These are phyloP conservation scores for Galagoides demidoff DNA, from an alignment of 2,797 vertebrate genomes.

Conservation along the genomic window DNA sequence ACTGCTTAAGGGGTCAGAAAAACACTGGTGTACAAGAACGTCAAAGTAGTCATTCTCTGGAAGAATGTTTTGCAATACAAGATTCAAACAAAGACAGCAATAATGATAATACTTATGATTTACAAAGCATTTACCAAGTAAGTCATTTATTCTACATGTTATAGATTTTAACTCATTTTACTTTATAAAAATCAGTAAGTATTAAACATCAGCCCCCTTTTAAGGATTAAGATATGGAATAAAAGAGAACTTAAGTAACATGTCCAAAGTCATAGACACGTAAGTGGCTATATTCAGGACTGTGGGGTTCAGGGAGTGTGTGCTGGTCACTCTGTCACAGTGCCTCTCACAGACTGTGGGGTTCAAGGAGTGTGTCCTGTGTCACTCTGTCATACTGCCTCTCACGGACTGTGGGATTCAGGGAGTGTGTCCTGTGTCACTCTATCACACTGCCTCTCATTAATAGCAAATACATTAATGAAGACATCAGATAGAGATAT, in stretches of 20 bases:
- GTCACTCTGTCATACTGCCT: no score
- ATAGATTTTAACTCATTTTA: slow-evolving; percentile 18
- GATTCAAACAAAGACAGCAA: neutral
- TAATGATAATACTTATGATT: neutral
- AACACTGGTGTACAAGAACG: neutral
- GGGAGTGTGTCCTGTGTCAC: no score
- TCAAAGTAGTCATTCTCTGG: neutral
- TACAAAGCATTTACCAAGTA: neutral
- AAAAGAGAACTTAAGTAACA: neutral
- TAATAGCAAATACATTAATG: neutral
- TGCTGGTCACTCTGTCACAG: no score
- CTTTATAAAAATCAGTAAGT: neutral
- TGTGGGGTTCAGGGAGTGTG: no score
- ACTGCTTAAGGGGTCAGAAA: neutral
- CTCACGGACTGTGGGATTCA: no score
- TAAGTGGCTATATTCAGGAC: neutral
- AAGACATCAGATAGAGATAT: neutral
- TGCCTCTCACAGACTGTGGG: no score
- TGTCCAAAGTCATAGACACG: neutral
- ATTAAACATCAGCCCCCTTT: neutral
- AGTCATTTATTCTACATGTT: neutral
- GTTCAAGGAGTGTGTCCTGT: no score
- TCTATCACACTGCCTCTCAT: neutral
- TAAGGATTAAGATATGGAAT: neutral
- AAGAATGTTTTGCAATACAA: neutral